Percentiles rank a stretch among this genome's conserved stretches.
Conservation (phyloP, 53 echinoderm and acorn worm species). For the Zoroaster sp. region DNA sequence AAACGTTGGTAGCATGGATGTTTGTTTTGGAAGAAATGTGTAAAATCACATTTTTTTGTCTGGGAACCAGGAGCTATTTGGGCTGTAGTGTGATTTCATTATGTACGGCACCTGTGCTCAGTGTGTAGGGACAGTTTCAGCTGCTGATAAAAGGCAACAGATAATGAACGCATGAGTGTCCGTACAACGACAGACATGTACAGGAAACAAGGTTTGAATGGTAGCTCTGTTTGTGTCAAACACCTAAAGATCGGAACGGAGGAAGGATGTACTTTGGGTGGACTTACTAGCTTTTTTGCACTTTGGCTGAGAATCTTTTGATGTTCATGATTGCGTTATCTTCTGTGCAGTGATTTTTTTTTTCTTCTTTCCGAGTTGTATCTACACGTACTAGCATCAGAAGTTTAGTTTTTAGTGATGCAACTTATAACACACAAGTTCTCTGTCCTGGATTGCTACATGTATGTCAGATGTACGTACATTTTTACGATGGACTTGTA, state of each 20-base stretch:
- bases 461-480: background rate
- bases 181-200: background rate
- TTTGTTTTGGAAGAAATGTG: background rate
- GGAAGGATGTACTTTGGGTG: background rate
- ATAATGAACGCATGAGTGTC: slow-evolving; percentile 41
- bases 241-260: background rate
- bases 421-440: background rate
- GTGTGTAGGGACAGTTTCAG: background rate
- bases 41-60: background rate
- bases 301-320: background rate
- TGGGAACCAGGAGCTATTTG: slow-evolving; percentile 2
- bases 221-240: background rate
- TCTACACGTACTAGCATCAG: background rate
- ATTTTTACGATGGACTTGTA: slow-evolving; percentile 2
- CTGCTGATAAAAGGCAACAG: background rate
- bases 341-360: background rate
- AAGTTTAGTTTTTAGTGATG: background rate
- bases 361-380: background rate
- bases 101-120: background rate
- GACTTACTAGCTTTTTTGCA: background rate
- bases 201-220: slow-evolving; percentile 30
- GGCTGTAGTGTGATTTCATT: background rate
- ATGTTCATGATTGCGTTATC: background rate
- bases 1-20: background rate
- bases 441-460: background rate